Evolutionary conservation across 1,140 invertebrate species (phyloP).

Genomic region (Parasteatoda tepidariorum): DNA sequence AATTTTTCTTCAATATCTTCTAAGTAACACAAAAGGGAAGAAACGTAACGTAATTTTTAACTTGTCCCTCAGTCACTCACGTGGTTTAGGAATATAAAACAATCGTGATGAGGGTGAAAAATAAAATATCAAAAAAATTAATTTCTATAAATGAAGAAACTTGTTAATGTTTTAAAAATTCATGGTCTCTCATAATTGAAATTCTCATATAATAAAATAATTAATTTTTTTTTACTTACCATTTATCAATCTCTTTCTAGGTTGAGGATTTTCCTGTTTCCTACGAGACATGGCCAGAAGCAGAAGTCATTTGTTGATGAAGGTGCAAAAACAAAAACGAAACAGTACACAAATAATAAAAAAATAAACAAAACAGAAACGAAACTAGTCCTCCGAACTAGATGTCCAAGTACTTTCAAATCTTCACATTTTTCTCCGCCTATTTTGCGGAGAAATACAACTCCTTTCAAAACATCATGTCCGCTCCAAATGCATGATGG

Average conservation of each 20-base stretch:
- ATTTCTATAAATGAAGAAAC: background rate
- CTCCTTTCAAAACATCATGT: conserved; percentile 53
- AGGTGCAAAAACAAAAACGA: conserved; percentile 21
- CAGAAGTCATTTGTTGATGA: conserved; percentile 45
- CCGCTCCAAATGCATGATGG: conserved; percentile 52
- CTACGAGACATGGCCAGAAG: conserved; percentile 63
- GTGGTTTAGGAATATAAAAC: background rate
- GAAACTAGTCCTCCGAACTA: conserved; percentile 34
- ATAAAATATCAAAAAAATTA: background rate
- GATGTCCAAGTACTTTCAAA: conserved; percentile 13
- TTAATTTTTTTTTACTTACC: too few species aligned
- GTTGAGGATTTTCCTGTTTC: conserved; percentile 65
- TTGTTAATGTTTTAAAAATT: too few species aligned
- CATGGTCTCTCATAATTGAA: too few species aligned
- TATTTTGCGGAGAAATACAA: conserved; percentile 16
- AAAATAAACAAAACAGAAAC: conserved; percentile 37
- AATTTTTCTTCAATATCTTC: too few species aligned
- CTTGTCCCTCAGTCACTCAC: background rate
- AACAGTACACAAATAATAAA: conserved; percentile 24
- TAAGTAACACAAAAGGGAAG: background rate
- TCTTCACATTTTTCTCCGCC: conserved; percentile 48
- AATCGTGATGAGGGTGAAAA: too few species aligned
- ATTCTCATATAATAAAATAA: too few species aligned
- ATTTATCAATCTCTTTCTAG: conserved; percentile 65
- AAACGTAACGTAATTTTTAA: background rate